phyloP scores from a whole-genome alignment of 2,888 invertebrate genomes.

The Pandemis cinnamomeana region DNA sequence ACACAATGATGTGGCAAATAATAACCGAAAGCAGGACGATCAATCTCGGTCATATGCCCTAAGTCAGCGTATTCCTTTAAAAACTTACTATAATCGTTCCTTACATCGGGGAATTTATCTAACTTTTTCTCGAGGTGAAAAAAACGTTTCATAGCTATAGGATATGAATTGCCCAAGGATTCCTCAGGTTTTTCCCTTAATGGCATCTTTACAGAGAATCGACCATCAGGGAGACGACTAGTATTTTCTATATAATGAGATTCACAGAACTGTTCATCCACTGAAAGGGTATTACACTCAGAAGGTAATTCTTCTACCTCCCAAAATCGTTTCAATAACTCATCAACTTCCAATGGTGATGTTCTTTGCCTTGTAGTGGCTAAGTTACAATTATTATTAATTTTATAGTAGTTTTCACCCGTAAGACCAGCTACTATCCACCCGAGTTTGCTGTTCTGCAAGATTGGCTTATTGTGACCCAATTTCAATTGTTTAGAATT shows the following conservation, averaged over 20 bases:
- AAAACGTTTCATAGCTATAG: constrained; percentile 16
- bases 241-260: constrained; percentile 27
- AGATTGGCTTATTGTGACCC: not conserved
- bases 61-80: constrained; percentile 42
- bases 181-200: constrained; percentile 41
- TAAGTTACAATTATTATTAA: constrained; percentile 1
- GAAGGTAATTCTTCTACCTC: constrained; percentile 38
- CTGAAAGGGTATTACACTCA: constrained; percentile 8
- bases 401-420: not conserved
- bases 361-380: not conserved
- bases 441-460: constrained; percentile 2
- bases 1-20: constrained; percentile 48
- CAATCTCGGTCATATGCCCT: constrained; percentile 41
- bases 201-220: constrained; percentile 44
- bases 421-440: constrained; percentile 8
- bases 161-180: constrained; percentile 32
- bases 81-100: constrained; percentile 37
- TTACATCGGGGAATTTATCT: constrained; percentile 27
- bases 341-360: constrained; percentile 2
- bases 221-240: constrained; percentile 38
- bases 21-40: constrained; percentile 25
- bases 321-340: constrained; percentile 24
- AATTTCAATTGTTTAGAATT: not conserved
- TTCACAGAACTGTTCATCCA: constrained; percentile 27
- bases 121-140: constrained; percentile 34